phyloP scores from a whole-genome alignment of 2,888 invertebrate genomes.

The Gerris lacustris region DNA sequence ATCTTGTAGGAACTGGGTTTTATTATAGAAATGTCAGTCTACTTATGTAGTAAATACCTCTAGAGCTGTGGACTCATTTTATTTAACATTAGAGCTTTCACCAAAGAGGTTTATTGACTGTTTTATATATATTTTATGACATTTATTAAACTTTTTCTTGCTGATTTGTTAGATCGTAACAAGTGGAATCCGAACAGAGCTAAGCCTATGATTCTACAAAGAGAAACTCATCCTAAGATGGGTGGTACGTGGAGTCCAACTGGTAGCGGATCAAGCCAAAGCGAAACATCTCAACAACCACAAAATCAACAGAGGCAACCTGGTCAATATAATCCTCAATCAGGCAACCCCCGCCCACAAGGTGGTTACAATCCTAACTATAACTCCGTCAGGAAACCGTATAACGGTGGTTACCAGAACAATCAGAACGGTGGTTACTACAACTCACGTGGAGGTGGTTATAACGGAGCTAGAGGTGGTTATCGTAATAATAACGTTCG shows the following conservation, averaged over 20 bases:
- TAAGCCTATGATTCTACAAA: background rate
- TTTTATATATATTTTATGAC: no score
- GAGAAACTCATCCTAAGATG: background rate
- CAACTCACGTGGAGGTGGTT: background rate
- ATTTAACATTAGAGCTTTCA: no score
- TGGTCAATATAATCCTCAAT: background rate
- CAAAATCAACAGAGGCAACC: background rate
- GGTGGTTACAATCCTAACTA: background rate
- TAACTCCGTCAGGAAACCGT: background rate
- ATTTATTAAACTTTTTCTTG: no score
- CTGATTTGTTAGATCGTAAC: background rate
- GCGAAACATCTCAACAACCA: background rate
- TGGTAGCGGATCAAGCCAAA: slow-evolving; percentile 29
- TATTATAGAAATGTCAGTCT: no score
- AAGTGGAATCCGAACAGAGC: background rate
- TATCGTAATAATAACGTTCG: slow-evolving; percentile 7
- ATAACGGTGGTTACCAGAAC: background rate
- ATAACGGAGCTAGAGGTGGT: background rate
- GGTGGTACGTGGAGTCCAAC: background rate
- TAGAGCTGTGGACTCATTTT: no score
- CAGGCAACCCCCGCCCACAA: background rate
- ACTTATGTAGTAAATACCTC: no score
- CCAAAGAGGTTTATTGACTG: no score
- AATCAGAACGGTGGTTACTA: background rate
- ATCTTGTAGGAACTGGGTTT: no score